A percentile compares a stretch with the other conserved stretches of the same genome.
These are phyloP conservation scores for Eulacestoma nigropectus DNA, from an alignment of 2,113 vertebrate species.

Conservation along the genomic window DNA sequence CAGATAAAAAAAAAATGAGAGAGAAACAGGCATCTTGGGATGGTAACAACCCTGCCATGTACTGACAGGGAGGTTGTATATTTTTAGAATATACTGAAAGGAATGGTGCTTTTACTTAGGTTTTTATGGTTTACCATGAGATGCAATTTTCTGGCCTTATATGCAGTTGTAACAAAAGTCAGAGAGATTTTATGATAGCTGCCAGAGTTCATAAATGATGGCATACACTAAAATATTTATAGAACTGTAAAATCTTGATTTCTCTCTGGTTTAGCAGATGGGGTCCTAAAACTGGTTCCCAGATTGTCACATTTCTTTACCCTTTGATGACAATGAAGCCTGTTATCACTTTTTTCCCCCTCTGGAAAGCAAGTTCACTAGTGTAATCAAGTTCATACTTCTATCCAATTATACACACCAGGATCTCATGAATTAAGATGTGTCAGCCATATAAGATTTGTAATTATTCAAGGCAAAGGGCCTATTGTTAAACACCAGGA, in stretches of 20 bases:
- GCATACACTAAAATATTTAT: slow-evolving; percentile 89
- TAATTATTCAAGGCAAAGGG: slow-evolving; percentile 36
- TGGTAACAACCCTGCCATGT: slow-evolving; percentile 75
- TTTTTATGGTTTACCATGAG: slow-evolving; percentile 88
- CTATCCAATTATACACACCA: slow-evolving; percentile 52
- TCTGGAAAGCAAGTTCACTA: slow-evolving; percentile 67
- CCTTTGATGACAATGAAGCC: slow-evolving; percentile 77
- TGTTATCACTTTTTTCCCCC: slow-evolving; percentile 59
- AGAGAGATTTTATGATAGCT: slow-evolving; percentile 86
- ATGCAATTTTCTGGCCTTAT: slow-evolving; percentile 88
- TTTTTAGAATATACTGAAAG: slow-evolving; percentile 87
- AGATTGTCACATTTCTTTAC: slow-evolving; percentile 82
- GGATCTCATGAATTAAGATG: slow-evolving; percentile 52
- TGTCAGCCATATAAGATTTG: slow-evolving; percentile 24
- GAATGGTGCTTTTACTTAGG: slow-evolving; percentile 84
- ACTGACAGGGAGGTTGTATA: slow-evolving; percentile 80
- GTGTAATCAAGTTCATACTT: slow-evolving; percentile 70
- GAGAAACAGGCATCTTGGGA: slow-evolving; percentile 75
- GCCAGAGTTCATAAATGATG: slow-evolving; percentile 89
- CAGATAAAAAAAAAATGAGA: slow-evolving; percentile 75
- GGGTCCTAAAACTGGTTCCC: slow-evolving; percentile 79
- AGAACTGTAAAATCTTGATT: slow-evolving; percentile 89
- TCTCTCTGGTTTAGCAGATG: slow-evolving; percentile 85
- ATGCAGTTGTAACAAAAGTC: slow-evolving; percentile 88
- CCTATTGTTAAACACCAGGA: not conserved